Conservation (phyloP, 1,140 invertebrate species). For the Brachionus paranguensis region DNA sequence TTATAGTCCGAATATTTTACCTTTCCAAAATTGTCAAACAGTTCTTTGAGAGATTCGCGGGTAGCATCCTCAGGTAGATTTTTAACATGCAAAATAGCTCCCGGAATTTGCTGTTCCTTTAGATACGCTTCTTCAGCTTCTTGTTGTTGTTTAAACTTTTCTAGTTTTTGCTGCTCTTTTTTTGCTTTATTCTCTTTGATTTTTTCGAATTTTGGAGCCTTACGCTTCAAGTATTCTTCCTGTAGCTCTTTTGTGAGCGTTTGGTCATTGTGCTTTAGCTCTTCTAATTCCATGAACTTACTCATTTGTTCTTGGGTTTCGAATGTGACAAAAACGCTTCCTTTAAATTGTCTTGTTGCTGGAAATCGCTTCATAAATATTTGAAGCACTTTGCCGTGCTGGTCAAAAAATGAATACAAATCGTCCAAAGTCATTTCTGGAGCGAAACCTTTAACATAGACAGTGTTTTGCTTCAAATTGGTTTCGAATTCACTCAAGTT, state of each 20-base stretch:
- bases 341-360: slow-evolving; percentile 34
- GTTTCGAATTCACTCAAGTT: slow-evolving; percentile 28
- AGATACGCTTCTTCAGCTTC: slow-evolving; percentile 9
- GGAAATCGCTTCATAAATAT: slow-evolving; percentile 37
- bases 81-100: slow-evolving; percentile 26
- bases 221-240: slow-evolving; percentile 35
- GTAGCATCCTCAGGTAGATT: neutral
- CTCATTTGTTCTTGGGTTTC: slow-evolving; percentile 31
- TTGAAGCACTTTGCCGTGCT: slow-evolving; percentile 20
- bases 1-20: slow-evolving; percentile 8
- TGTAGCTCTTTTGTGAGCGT: neutral
- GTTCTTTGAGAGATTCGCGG: slow-evolving; percentile 38
- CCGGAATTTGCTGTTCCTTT: neutral
- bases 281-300: slow-evolving; percentile 25
- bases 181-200: slow-evolving; percentile 26
- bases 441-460: slow-evolving; percentile 35
- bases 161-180: slow-evolving; percentile 21
- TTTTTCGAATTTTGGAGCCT: slow-evolving; percentile 17
- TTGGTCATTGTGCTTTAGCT: neutral
- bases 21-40: slow-evolving; percentile 4
- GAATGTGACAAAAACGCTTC: slow-evolving; percentile 35
- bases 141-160: slow-evolving; percentile 27
- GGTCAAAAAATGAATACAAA: slow-evolving; percentile 3
- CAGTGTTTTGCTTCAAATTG: slow-evolving; percentile 10
- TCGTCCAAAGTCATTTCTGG: slow-evolving; percentile 22